Evolutionary conservation across 1,140 invertebrate species (phyloP).

Genomic region (Sitodiplosis mosellana): DNA sequence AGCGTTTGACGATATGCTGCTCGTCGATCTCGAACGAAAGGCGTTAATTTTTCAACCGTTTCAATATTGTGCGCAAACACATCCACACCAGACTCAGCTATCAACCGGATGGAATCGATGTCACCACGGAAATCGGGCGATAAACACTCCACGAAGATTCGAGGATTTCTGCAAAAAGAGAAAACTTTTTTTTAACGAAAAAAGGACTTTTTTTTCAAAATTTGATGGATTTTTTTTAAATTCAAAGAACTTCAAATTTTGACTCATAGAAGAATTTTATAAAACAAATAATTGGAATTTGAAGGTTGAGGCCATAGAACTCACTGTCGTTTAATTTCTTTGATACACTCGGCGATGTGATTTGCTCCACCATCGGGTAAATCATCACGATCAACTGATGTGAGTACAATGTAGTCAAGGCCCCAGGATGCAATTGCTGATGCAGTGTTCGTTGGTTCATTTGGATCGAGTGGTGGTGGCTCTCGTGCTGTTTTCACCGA

Average conservation of each 20-base stretch:
- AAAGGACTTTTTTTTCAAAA: neutral
- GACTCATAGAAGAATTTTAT: neutral
- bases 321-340: conserved; percentile 52
- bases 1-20: conserved; percentile 66
- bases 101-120: conserved; percentile 47
- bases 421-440: conserved; percentile 85
- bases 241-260: too few relatives aligned
- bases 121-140: conserved; percentile 92
- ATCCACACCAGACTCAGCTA: conserved; percentile 72
- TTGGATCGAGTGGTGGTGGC: conserved; percentile 78
- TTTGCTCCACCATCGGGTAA: conserved; percentile 75
- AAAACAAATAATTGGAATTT: neutral
- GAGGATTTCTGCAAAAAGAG: conserved; percentile 42
- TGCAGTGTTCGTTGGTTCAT: conserved; percentile 88
- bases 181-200: neutral
- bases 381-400: conserved; percentile 96
- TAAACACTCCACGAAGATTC: conserved; percentile 88
- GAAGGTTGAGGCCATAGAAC: conserved; percentile 5
- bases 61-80: conserved; percentile 97
- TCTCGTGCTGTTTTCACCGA: conserved; percentile 90
- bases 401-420: conserved; percentile 92
- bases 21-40: conserved; percentile 80
- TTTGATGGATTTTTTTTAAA: too few relatives aligned
- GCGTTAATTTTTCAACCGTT: conserved; percentile 75
- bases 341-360: conserved; percentile 84